Base-by-base conservation (phyloP, 2,888 invertebrate species). In the Andrena bucephala region DNA sequence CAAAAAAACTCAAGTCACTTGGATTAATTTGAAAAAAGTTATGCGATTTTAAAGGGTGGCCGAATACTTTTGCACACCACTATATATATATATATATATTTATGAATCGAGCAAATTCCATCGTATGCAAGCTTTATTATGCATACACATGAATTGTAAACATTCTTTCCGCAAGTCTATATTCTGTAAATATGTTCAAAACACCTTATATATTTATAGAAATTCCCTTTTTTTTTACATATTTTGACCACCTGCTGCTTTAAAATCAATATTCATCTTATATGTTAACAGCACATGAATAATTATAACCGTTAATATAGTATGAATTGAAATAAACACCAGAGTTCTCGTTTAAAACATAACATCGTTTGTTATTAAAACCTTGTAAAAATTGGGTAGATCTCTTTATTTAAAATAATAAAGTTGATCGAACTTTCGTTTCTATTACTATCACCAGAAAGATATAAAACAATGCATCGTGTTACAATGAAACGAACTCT, bases 151-250 rank as follows among this genome's bases (percentile, higher is more conserved):
- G 4, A 50, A 72, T 66, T 48, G 57, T 57, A 69, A 42, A 36
- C 13, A 27, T 69, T 66, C 42, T 36, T 73, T 66, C 33, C 54
- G 2, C 48, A 24, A 62, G 42, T 33, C 42, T 27, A 54, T 52
- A 20, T 70, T 73, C 1, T 81, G 52, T 73, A 79, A 66, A 81
- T 70, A 66, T 20, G 20, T 59, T 33, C 59, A 57, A 71, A 78
- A 54, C 71, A 52, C 52, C 66, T 67, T 54, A 24, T 27, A 42
- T 29, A n/a, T 48, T 63, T 69, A 13, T 63, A 63, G 16, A 57
- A 67, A 24, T 36, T 24, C 0, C 24, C 36, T n/a, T 74, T 68
- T n/a, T 74, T 68, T 54, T 71, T 62, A 71, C 13, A 54, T 31
- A 42, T 57, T 57, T 63, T 20, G 20, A 72, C 5, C 63, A 29